phyloP scores from a whole-genome alignment of 2,113 vertebrate genomes.

The Siphamia tubifer region DNA sequence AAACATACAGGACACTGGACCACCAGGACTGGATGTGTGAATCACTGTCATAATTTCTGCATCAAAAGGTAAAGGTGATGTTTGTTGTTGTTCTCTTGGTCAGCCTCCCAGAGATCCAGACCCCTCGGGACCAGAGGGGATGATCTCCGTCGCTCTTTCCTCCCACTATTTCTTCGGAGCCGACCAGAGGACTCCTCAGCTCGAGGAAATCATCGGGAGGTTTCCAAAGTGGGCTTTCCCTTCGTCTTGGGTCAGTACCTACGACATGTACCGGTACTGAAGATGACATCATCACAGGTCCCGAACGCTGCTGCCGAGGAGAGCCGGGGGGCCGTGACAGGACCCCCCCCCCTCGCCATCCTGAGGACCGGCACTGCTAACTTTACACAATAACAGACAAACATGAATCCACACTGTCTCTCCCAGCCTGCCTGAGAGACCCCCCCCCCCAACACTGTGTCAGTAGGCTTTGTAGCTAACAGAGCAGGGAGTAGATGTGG shows the following conservation, averaged over 20 bases:
- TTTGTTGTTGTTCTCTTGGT: background rate
- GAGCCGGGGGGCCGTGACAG: background rate
- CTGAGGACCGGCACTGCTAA: constrained; percentile 22
- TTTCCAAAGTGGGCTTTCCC: constrained; percentile 91
- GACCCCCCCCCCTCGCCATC: background rate
- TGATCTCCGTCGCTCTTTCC: constrained; percentile 88
- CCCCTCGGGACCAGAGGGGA: constrained; percentile 76
- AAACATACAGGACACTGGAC: too few relatives aligned
- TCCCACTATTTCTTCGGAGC: constrained; percentile 91
- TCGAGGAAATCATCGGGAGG: constrained; percentile 78
- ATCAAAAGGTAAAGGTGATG: too few relatives aligned
- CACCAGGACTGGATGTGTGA: too few relatives aligned
- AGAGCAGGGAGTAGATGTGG: constrained; percentile 24
- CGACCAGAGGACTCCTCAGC: constrained; percentile 83
- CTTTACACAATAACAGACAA: constrained; percentile 44
- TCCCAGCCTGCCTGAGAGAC: constrained; percentile 58
- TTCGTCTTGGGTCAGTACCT: constrained; percentile 94
- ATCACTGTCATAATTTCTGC: too few relatives aligned
- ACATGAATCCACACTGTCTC: constrained; percentile 7
- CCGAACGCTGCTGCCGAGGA: background rate
- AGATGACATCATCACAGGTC: background rate
- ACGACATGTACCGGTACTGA: constrained; percentile 86
- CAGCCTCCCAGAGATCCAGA: constrained; percentile 77
- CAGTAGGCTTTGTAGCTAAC: constrained; percentile 49
- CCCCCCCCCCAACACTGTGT: constrained; percentile 73